Percentiles rank a stretch among this genome's conserved stretches.
phyloP scores from a whole-genome alignment of 2,888 invertebrate genomes.

The Scelioninae gen. 1 region DNA sequence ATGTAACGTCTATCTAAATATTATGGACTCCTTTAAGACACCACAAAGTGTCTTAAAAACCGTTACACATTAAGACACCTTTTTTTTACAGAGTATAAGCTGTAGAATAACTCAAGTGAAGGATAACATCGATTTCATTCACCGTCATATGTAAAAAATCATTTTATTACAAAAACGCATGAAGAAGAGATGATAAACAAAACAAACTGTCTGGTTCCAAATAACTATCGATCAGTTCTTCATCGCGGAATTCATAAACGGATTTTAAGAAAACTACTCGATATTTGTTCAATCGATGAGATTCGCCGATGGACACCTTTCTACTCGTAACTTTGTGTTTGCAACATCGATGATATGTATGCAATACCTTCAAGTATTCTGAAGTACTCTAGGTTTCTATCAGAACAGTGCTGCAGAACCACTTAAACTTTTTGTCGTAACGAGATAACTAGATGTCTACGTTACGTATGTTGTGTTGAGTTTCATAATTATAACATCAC shows the following conservation, averaged over 20 bases:
- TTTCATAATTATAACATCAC: conserved; percentile 57
- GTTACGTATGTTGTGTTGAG: conserved; percentile 43
- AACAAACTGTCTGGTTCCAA: too few relatives aligned
- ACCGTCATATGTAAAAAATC: too few relatives aligned
- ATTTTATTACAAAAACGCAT: too few relatives aligned
- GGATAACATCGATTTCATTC: too few relatives aligned
- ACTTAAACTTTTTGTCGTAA: conserved; percentile 70
- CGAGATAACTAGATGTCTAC: conserved; percentile 65
- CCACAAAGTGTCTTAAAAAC: too few relatives aligned
- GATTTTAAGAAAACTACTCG: conserved; percentile 39
- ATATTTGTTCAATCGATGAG: conserved; percentile 61
- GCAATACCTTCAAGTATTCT: conserved; percentile 65
- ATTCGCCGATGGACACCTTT: conserved; percentile 70
- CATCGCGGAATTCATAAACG: conserved; percentile 36
- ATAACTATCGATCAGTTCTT: too few relatives aligned
- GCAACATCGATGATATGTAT: conserved; percentile 69
- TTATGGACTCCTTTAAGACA: too few relatives aligned
- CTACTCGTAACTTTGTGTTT: conserved; percentile 56
- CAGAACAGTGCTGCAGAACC: conserved; percentile 60
- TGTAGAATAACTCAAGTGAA: too few relatives aligned
- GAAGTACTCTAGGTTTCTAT: conserved; percentile 64
- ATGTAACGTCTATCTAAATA: too few relatives aligned
- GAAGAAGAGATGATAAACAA: too few relatives aligned
- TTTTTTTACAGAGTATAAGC: too few relatives aligned
- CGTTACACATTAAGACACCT: too few relatives aligned